Evolutionary conservation across 2,888 invertebrate genomes (phyloP).

Genomic region (Atherix ibis): DNA sequence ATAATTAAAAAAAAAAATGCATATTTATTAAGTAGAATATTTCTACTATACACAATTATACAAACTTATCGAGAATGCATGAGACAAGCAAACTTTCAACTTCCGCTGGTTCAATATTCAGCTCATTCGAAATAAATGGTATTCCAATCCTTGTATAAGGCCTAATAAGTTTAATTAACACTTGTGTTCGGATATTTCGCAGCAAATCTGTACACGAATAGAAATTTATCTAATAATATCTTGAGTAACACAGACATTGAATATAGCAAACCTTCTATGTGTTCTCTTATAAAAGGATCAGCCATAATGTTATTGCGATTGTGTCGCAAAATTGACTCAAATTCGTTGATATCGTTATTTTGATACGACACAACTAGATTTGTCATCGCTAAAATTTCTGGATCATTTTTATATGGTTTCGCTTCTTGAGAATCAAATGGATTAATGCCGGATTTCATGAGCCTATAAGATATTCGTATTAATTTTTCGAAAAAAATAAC

Average conservation of each 20-base stretch:
- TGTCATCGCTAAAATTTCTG: constrained; percentile 98
- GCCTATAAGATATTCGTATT: constrained; percentile 39
- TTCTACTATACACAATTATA: constrained; percentile 14
- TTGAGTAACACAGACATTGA: neutral
- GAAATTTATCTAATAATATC: neutral
- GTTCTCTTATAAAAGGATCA: constrained; percentile 96
- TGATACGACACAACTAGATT: constrained; percentile 94
- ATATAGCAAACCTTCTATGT: constrained; percentile 67
- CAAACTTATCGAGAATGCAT: constrained; percentile 92
- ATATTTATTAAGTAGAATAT: neutral
- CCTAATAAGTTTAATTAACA: constrained; percentile 89
- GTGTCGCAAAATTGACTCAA: constrained; percentile 88
- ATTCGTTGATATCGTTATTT: constrained; percentile 96
- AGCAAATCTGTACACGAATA: constrained; percentile 51
- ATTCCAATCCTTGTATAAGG: constrained; percentile 98
- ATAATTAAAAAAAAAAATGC: no score
- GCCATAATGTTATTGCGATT: constrained; percentile 96
- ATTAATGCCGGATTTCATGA: constrained; percentile 99
- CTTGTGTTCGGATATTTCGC: constrained; percentile 92
- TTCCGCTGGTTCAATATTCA: constrained; percentile 85
- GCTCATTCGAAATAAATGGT: constrained; percentile 89
- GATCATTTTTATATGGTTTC: constrained; percentile 98
- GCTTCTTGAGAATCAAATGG: constrained; percentile 99
- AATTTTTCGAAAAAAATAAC: neutral
- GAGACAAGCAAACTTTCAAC: constrained; percentile 94